Evolutionary conservation across 2,113 vertebrate genomes (phyloP).

Genomic region (Tragelaphus strepsiceros): DNA sequence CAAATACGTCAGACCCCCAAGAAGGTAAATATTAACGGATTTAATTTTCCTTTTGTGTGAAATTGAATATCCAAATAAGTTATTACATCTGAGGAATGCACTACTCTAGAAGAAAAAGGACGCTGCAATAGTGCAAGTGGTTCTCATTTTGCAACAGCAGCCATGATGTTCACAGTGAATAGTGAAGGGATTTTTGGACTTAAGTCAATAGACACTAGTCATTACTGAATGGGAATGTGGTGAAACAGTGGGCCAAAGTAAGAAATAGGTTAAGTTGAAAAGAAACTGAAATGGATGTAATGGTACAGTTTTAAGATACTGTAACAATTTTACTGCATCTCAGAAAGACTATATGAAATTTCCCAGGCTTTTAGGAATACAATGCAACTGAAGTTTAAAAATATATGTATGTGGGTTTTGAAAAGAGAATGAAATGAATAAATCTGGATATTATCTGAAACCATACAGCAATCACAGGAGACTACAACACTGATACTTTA

Average conservation of each 20-base stretch:
- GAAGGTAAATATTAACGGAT: constrained; percentile 65
- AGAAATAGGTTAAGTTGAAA: not conserved
- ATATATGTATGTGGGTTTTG: not conserved
- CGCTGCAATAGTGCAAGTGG: too few relatives aligned
- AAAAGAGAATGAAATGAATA: not conserved
- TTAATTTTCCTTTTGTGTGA: not conserved
- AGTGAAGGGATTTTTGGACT: not conserved
- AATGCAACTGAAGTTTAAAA: not conserved
- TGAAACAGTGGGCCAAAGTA: not conserved
- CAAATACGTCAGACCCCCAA: constrained; percentile 50
- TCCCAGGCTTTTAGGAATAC: not conserved
- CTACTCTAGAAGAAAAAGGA: not conserved
- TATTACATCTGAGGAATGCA: not conserved
- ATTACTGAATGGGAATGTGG: not conserved
- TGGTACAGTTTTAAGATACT: not conserved
- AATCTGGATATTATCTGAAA: not conserved
- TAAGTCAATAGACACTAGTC: not conserved
- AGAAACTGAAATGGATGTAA: not conserved
- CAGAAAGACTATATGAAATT: not conserved
- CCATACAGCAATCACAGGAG: not conserved
- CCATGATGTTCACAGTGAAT: not conserved
- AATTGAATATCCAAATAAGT: not conserved
- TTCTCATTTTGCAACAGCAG: not conserved
- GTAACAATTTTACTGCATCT: not conserved
- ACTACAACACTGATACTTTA: not conserved